Evolutionary conservation across 35 echinoderm and acorn worm species (phyloP), one percentile per base, ranked within the genome.

Genomic region (Acanthaster planci): DNA sequence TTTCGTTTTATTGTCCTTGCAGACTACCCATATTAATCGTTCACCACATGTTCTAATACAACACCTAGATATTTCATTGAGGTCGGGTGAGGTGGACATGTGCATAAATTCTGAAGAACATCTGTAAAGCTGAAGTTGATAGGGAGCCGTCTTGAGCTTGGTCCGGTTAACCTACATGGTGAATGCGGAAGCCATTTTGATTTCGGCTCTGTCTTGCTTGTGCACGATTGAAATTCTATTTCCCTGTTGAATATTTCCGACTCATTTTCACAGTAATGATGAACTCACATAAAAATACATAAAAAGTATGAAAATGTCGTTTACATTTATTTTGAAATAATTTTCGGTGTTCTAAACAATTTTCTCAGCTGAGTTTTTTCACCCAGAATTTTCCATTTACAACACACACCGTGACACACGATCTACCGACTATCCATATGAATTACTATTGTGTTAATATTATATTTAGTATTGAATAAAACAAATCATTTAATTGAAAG

Each of bases 161-260:
- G 42, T 4, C 42, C 64, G 64, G 64, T 72, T 34, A 31, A 14
- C 30, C 31, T 59, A n/a, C 14, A 26, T 59, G 7, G 64, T 72
- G 64, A 72, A 72, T 72, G 64, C 64, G 64, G 64, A 72, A 72
- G 64, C 64, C 64, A 72, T 72, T 72, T 72, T 72, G 64, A 29
- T 26, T 72, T 72, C 30, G 2, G 10, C 26, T 14, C 64, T 26
- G 64, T 14, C 23, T 72, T 29, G 22, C 26, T 72, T 31, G 34
- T 34, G 34, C 23, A 31, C 26, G 64, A 29, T 12, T 72, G 19
- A 10, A 19, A 26, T 72, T 72, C 21, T 72, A 26, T 72, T 72
- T 72, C 64, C 26, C 4, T 72, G 64, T 72, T 72, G 23, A 34
- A 27, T 72, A 27, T 6, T 4, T 12, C 42, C 42, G 12, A 47